Percentiles rank a stretch among this genome's conserved stretches.
Evolutionary conservation across 1,140 invertebrate species (phyloP).

Genomic region (Telenomus remus): DNA sequence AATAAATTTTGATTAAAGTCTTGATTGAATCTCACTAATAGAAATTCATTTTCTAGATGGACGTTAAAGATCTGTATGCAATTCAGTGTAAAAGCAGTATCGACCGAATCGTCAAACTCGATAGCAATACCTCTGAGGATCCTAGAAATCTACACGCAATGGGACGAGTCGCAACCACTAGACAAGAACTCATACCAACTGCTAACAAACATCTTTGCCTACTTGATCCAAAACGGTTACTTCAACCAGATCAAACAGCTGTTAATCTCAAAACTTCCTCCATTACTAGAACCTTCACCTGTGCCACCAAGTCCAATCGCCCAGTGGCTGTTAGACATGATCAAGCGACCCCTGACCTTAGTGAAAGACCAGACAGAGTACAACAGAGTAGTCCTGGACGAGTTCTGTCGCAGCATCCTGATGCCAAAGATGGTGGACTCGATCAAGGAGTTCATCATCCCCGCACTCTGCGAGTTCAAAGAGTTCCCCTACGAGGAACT

Average conservation of each 20-base stretch:
- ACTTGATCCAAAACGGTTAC: conserved; percentile 77
- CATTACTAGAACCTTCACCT: conserved; percentile 81
- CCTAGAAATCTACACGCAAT: conserved; percentile 85
- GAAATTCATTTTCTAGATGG: conserved; percentile 67
- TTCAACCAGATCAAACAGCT: conserved; percentile 83
- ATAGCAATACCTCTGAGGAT: conserved; percentile 86
- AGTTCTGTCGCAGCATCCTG: conserved; percentile 67
- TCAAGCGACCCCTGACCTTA: conserved; percentile 82
- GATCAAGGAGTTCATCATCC: conserved; percentile 73
- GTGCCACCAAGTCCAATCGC: conserved; percentile 85
- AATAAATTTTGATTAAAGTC: too few relatives aligned
- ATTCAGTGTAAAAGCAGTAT: conserved; percentile 68
- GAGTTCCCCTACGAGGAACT: conserved; percentile 75
- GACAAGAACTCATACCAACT: conserved; percentile 66
- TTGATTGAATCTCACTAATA: too few relatives aligned
- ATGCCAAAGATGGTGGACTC: conserved; percentile 70
- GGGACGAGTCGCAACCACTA: conserved; percentile 75
- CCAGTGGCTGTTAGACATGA: conserved; percentile 84
- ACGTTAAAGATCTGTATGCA: conserved; percentile 66
- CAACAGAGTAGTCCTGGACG: conserved; percentile 61
- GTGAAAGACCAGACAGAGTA: conserved; percentile 69
- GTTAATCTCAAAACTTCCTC: conserved; percentile 83
- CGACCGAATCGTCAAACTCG: conserved; percentile 68
- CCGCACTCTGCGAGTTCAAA: conserved; percentile 71
- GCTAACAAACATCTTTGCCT: conserved; percentile 66